Evolutionary conservation across 2,113 vertebrate species (phyloP).

Genomic region (Dinomys branickii): DNA sequence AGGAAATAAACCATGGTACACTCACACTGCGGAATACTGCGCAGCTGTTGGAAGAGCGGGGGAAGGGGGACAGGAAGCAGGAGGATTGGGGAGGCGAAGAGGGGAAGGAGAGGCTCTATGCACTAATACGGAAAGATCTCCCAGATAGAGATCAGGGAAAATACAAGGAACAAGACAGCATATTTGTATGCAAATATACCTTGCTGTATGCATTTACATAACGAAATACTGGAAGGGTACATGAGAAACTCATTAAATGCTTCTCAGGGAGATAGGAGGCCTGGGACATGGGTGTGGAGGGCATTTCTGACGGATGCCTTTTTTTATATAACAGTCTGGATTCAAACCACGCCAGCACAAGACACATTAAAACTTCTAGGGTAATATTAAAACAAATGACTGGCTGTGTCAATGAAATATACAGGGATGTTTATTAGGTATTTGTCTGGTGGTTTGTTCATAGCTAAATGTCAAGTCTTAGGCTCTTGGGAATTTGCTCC

Average conservation of each 20-base stretch:
- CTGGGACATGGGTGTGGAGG: background rate
- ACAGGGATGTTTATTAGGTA: background rate
- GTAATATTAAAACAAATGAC: background rate
- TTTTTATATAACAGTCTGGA: background rate
- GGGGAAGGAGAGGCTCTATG: rapidly evolving
- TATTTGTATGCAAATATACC: background rate
- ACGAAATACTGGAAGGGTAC: background rate
- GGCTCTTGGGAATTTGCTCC: background rate
- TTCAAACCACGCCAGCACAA: background rate
- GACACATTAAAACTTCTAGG: background rate
- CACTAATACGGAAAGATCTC: background rate
- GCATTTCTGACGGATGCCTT: background rate
- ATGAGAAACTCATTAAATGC: background rate
- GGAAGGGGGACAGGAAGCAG: rapidly evolving
- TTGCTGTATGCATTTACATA: background rate
- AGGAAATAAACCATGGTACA: background rate
- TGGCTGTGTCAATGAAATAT: background rate
- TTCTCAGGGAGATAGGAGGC: background rate
- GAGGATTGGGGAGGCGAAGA: background rate
- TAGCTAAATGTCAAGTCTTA: background rate
- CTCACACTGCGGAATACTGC: background rate
- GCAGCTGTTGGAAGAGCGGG: background rate
- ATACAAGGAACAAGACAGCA: background rate
- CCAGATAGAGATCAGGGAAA: background rate
- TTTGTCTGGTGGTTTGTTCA: background rate